Evolutionary conservation across 2,888 invertebrate genomes (phyloP).

Genomic region (Drepana falcataria): DNA sequence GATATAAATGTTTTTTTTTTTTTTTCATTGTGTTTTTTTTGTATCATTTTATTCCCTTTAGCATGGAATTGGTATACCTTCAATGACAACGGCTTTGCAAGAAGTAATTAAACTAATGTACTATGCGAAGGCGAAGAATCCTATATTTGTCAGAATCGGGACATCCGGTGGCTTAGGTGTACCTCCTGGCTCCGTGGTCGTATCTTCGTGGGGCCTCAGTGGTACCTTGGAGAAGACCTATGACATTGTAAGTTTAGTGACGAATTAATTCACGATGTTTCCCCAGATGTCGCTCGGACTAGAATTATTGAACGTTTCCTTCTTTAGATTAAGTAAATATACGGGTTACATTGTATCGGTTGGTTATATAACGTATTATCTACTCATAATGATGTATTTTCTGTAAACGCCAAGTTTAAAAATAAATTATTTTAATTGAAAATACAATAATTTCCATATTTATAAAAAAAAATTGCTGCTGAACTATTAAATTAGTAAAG

Average conservation of each 20-base stretch:
- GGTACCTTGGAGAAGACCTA: slow-evolving; percentile 77
- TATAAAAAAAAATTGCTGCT: too few species aligned
- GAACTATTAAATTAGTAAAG: too few species aligned
- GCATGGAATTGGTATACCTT: slow-evolving; percentile 89
- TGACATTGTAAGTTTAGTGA: slow-evolving; percentile 66
- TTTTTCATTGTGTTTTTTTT: too few species aligned
- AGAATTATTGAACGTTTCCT: neutral
- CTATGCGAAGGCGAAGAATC: slow-evolving; percentile 81
- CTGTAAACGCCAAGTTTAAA: too few species aligned
- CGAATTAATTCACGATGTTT: neutral
- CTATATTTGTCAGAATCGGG: slow-evolving; percentile 82
- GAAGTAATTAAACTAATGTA: slow-evolving; percentile 84
- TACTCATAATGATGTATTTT: too few species aligned
- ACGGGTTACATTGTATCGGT: too few species aligned
- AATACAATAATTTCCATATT: too few species aligned
- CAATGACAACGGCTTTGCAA: slow-evolving; percentile 83
- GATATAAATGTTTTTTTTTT: too few species aligned
- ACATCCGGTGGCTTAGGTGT: slow-evolving; percentile 83
- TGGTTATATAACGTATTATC: too few species aligned
- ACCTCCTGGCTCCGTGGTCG: slow-evolving; percentile 81
- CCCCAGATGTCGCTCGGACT: neutral
- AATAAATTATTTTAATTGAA: too few species aligned
- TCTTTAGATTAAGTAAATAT: too few species aligned
- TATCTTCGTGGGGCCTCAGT: slow-evolving; percentile 81
- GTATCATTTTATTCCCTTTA: slow-evolving; percentile 47